Base-by-base conservation (phyloP, 2,797 vertebrate species). In the Steatocranus sp. region DNA sequence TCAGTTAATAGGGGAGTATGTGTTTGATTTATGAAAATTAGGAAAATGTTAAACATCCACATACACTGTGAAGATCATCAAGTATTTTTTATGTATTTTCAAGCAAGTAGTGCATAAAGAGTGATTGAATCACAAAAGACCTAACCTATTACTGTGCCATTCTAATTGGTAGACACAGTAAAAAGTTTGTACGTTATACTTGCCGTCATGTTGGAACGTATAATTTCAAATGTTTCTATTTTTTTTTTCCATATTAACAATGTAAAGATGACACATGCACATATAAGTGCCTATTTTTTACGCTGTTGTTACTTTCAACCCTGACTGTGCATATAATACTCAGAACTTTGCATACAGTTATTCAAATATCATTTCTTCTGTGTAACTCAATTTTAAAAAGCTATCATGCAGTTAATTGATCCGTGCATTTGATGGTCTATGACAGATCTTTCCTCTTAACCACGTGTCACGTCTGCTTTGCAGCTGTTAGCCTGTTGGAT, bases 401-500 rank as follows among this genome's bases (percentile, higher is more conserved):
- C 3, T 27, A 14, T 49, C 49, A 17, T 51, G 10, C 15, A 8
- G 61, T 23, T 17, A 53, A 36, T 70, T 49, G 41, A 66, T 11
- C 9, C 6, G 5, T 2, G 17, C 12, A 15, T 41, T 36, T 43
- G 41, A 78, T 32, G 38, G 41, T 18, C 11, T 14, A 53, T 18
- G 61, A 83, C 76, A 75, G 25, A 81, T 81, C 12, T 23, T 9
- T 7, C 75, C 56, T 58, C 73, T 80, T 86, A 73, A 84, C 77
- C 82, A 79, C 20, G 5, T 79, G 56, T 74, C 43, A 27, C n/a
- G 4, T 79, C 73, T 63, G 5, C 63, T 74, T 51, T 66, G 27
- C 43, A 58, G 56, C 32, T 49, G 43, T 51, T 80, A 83, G 23
- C 25, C 48, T 46, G 46, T 12, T 14, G 34, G 15, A 27, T 54